A percentile compares a stretch with the other conserved stretches of the same genome.
Conservation (phyloP, 1,140 invertebrate species). For the Tigriopus japonicus region DNA sequence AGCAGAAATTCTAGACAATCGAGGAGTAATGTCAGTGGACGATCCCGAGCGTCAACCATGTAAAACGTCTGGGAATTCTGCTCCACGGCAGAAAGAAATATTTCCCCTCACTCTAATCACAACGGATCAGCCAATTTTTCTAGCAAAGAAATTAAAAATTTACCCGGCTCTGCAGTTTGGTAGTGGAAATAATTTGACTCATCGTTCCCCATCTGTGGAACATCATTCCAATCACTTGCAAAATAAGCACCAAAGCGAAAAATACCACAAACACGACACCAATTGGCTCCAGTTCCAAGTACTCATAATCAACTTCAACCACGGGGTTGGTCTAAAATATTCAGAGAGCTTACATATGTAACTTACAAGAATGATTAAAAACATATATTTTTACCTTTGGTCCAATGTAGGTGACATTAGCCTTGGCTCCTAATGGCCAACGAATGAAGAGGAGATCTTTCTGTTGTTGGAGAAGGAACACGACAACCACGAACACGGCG, state of each 20-base stretch:
- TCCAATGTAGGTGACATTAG: not conserved
- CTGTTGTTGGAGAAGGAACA: constrained; percentile 28
- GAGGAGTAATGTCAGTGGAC: too few relatives aligned
- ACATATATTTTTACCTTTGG: not conserved
- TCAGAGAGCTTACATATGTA: not conserved
- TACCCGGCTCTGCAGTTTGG: not conserved
- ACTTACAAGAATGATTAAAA: constrained; percentile 12
- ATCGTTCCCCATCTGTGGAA: constrained; percentile 26
- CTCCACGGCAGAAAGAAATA: too few relatives aligned
- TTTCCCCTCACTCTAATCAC: too few relatives aligned
- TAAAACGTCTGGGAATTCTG: too few relatives aligned
- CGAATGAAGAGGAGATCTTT: constrained; percentile 28
- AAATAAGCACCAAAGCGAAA: constrained; percentile 28
- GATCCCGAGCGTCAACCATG: too few relatives aligned
- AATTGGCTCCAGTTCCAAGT: constrained; percentile 23
- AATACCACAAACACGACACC: constrained; percentile 29
- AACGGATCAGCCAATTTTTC: too few relatives aligned
- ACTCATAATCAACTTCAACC: constrained; percentile 20
- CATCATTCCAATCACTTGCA: constrained; percentile 31
- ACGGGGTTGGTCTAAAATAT: not conserved
- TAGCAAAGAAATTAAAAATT: too few relatives aligned
- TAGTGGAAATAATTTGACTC: constrained; percentile 9
- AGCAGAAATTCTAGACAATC: too few relatives aligned
- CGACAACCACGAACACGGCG: constrained; percentile 30
- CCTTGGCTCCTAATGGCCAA: constrained; percentile 26